Evolutionary conservation across 2,888 invertebrate species (phyloP).

Genomic region (Emmelina monodactyla): DNA sequence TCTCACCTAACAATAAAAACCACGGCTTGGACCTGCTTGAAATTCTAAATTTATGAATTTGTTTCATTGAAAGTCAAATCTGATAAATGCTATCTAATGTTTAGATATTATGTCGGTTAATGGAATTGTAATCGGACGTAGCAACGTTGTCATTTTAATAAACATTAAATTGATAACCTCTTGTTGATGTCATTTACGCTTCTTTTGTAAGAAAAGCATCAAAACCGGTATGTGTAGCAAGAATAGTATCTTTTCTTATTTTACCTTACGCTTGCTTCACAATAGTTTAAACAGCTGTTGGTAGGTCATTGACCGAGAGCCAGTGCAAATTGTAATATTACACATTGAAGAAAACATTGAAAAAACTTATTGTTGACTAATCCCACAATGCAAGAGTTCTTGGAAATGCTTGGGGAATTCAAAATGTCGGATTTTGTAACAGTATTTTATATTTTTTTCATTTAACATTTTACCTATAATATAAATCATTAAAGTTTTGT

Average conservation of each 20-base stretch:
- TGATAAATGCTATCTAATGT: conserved; percentile 18
- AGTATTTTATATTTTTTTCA: too few relatives aligned
- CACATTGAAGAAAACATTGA: conserved; percentile 51
- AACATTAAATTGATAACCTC: too few relatives aligned
- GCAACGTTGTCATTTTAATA: too few relatives aligned
- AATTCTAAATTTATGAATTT: too few relatives aligned
- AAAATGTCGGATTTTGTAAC: too few relatives aligned
- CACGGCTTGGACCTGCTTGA: conserved; percentile 31
- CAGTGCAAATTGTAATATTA: conserved; percentile 60
- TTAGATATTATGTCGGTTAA: too few relatives aligned
- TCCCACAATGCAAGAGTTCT: too few relatives aligned
- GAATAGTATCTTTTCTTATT: conserved; percentile 40
- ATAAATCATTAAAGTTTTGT: too few relatives aligned
- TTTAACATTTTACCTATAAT: too few relatives aligned
- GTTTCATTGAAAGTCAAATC: too few relatives aligned
- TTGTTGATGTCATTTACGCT: conserved; percentile 57
- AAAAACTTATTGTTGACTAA: conserved; percentile 36
- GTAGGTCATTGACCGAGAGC: conserved; percentile 50
- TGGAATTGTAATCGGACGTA: too few relatives aligned
- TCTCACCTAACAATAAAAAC: conserved; percentile 37
- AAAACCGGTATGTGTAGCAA: neutral
- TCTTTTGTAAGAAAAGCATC: conserved; percentile 52
- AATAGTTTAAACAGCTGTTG: conserved; percentile 58
- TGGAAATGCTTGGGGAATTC: too few relatives aligned
- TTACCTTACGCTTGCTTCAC: conserved; percentile 41